Evolutionary conservation across 2,113 vertebrate genomes (phyloP).

Genomic region (Clupea harengus): DNA sequence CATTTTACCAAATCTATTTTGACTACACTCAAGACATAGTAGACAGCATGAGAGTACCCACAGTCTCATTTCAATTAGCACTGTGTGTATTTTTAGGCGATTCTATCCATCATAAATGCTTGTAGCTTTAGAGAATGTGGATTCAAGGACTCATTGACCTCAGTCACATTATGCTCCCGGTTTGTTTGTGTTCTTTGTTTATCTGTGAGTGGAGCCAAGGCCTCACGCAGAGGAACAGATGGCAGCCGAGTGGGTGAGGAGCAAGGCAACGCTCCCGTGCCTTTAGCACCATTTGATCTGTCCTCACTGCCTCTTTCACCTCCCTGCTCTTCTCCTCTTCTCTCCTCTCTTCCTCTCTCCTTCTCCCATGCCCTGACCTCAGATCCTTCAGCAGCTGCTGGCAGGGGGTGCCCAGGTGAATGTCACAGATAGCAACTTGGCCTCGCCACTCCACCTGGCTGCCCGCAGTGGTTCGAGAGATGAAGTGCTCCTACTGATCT

Average conservation of each 20-base stretch:
- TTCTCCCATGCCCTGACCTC: background rate
- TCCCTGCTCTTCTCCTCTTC: background rate
- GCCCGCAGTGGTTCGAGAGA: conserved; percentile 56
- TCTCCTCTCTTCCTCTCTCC: background rate
- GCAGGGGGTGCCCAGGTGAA: conserved; percentile 26
- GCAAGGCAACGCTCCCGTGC: background rate
- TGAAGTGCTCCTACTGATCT: background rate
- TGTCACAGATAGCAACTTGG: conserved; percentile 30
- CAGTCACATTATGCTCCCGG: background rate
- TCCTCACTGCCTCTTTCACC: background rate
- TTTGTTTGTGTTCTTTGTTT: background rate
- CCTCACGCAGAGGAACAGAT: conserved; percentile 46
- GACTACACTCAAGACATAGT: too few species aligned
- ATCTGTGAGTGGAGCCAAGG: conserved; percentile 23
- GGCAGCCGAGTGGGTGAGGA: conserved; percentile 33
- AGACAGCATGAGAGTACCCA: background rate
- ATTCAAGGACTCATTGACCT: conserved; percentile 32
- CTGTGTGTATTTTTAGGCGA: background rate
- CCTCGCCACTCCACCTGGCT: conserved; percentile 47
- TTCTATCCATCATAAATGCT: background rate
- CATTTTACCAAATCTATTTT: too few species aligned
- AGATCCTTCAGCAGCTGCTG: conserved; percentile 50
- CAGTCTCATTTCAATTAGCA: background rate
- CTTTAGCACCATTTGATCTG: background rate
- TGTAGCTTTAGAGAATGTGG: background rate